Conservation (phyloP, 2,888 invertebrate species). For the Hyalella azteca region DNA sequence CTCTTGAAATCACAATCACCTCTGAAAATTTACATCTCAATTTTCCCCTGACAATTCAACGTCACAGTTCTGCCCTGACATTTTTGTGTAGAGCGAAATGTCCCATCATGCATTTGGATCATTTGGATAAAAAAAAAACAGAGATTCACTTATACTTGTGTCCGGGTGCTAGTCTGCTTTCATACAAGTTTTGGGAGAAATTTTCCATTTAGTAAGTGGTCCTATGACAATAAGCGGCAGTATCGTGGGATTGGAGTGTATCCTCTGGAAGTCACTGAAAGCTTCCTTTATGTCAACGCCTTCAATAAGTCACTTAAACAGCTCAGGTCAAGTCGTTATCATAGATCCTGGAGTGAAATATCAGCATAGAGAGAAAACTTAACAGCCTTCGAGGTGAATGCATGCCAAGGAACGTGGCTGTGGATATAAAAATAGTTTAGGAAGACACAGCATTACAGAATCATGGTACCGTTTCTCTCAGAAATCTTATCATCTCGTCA, state of each 20-base stretch:
- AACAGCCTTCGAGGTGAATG: not conserved
- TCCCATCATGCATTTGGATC: too few relatives aligned
- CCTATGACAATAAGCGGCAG: not conserved
- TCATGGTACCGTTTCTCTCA: not conserved
- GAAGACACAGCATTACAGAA: not conserved
- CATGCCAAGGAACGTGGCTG: not conserved
- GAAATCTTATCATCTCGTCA: not conserved
- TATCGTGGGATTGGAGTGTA: not conserved
- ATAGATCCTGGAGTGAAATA: not conserved
- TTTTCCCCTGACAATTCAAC: too few relatives aligned
- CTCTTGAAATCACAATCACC: too few relatives aligned
- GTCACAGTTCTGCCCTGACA: too few relatives aligned
- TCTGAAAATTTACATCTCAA: too few relatives aligned
- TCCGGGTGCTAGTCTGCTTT: too few relatives aligned
- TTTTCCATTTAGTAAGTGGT: not conserved
- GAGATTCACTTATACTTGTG: too few relatives aligned
- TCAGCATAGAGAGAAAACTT: not conserved
- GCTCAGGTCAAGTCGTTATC: slow-evolving; percentile 26
- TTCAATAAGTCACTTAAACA: not conserved
- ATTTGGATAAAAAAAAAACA: too few relatives aligned
- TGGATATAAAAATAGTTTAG: not conserved
- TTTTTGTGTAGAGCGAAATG: too few relatives aligned
- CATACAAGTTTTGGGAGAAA: too few relatives aligned
- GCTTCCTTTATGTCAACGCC: slow-evolving; percentile 1
- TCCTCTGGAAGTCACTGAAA: not conserved